Percentiles rank a stretch among this genome's conserved stretches.
These are phyloP conservation scores for Dicycla oo DNA, from an alignment of 2,888 invertebrate species.

Conservation along the genomic window DNA sequence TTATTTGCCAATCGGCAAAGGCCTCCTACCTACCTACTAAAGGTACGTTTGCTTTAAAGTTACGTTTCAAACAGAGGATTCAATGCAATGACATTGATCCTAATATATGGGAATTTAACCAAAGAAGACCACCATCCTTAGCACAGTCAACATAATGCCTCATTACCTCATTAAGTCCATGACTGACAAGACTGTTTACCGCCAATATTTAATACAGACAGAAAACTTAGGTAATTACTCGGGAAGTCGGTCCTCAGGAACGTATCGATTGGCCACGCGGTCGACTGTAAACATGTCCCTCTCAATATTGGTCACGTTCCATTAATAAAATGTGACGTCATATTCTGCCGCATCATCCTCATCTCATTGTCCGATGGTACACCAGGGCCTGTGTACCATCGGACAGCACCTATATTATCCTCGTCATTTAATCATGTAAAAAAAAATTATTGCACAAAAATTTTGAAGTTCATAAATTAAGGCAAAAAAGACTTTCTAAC, in stretches of 20 bases:
- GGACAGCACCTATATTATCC: constrained; percentile 3
- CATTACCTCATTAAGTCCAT: not conserved
- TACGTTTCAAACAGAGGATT: not conserved
- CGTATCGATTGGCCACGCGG: constrained; percentile 32
- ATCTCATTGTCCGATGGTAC: constrained; percentile 16
- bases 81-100: too few relatives aligned
- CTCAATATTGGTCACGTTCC: constrained; percentile 33
- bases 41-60: too few relatives aligned
- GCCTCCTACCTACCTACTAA: too few relatives aligned
- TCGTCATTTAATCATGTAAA: constrained; percentile 4
- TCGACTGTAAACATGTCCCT: constrained; percentile 36
- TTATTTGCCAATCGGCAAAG: too few relatives aligned
- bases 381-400: not conserved
- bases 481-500: not conserved
- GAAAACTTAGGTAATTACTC: constrained; percentile 40
- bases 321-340: constrained; percentile 46
- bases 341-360: constrained; percentile 14
- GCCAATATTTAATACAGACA: constrained; percentile 5
- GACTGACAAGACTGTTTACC: not conserved
- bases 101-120: not conserved
- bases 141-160: not conserved
- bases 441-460: not conserved
- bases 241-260: constrained; percentile 14
- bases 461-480: not conserved
- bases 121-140: not conserved